phyloP scores from a whole-genome alignment of 2,113 vertebrate species.

The Cervus canadensis region DNA sequence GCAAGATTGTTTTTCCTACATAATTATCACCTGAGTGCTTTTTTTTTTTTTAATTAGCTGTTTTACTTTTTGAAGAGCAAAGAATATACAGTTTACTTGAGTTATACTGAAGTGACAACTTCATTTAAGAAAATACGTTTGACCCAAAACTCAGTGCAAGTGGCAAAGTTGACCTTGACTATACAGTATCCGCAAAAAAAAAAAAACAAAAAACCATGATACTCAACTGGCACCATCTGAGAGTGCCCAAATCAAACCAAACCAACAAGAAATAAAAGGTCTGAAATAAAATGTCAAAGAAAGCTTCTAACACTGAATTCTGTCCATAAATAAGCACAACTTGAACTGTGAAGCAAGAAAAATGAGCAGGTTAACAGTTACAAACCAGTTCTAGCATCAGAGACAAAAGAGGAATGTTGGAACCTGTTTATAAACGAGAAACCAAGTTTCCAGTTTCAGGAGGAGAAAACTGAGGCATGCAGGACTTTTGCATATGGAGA shows the following conservation, averaged over 20 bases:
- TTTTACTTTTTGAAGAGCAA: slow-evolving; percentile 83
- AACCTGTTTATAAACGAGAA: slow-evolving; percentile 89
- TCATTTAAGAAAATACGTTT: slow-evolving; percentile 87
- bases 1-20: slow-evolving; percentile 86
- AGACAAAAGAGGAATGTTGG: slow-evolving; percentile 98
- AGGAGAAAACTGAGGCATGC: slow-evolving; percentile 91
- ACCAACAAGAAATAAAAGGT: slow-evolving; percentile 44
- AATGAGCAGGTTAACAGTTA: slow-evolving; percentile 81
- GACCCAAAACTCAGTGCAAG: slow-evolving; percentile 90
- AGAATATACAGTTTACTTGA: slow-evolving; percentile 85
- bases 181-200: slow-evolving; percentile 82
- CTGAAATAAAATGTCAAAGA: slow-evolving; percentile 82
- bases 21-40: slow-evolving; percentile 87
- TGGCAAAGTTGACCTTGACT: slow-evolving; percentile 86
- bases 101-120: slow-evolving; percentile 83
- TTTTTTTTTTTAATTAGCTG: slow-evolving; percentile 80
- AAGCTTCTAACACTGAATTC: slow-evolving; percentile 86
- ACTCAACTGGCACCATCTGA: slow-evolving; percentile 80
- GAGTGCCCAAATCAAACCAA: slow-evolving; percentile 82
- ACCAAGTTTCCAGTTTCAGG: slow-evolving; percentile 90
- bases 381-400: slow-evolving; percentile 86
- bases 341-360: slow-evolving; percentile 83
- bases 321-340: slow-evolving; percentile 88
- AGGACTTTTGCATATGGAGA: slow-evolving; percentile 98
- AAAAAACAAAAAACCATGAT: slow-evolving; percentile 81